These are phyloP conservation scores for Heteronetta atricapilla DNA, from an alignment of 2,113 vertebrate genomes.

Conservation along the genomic window DNA sequence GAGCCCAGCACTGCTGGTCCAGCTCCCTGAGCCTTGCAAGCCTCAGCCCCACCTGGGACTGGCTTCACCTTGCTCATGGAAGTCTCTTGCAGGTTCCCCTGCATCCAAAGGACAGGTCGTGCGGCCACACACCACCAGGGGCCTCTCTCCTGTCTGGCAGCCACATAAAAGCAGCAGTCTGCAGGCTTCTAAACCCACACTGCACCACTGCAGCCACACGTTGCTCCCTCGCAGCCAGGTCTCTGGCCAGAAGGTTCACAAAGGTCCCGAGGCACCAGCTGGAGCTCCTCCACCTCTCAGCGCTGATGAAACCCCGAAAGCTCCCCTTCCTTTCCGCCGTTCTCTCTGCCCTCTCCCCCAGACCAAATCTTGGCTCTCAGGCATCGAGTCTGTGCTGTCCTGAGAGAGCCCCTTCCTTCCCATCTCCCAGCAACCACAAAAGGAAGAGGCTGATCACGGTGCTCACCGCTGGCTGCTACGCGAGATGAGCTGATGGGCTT, in stretches of 20 bases:
- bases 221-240: not conserved
- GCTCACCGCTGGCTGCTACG: not conserved
- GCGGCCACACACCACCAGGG: not conserved
- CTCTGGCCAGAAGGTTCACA: not conserved
- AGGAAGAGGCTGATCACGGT: not conserved
- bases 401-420: not conserved
- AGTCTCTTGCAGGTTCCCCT: not conserved
- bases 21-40: not conserved
- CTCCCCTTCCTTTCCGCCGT: not conserved
- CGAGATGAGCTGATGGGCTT: not conserved
- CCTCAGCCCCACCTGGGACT: not conserved
- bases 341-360: not conserved
- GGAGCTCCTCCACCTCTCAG: not conserved
- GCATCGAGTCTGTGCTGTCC: not conserved
- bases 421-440: not conserved
- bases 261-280: not conserved
- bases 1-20: not conserved
- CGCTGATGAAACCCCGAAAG: not conserved
- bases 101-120: not conserved
- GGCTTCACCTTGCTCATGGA: not conserved
- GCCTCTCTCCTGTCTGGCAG: not conserved
- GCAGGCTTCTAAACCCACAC: not conserved
- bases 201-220: not conserved
- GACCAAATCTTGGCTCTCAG: not conserved
- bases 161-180: not conserved